Evolutionary conservation across 2,113 vertebrate genomes (phyloP).

Genomic region (Calyptommatus sinebrachiatus): DNA sequence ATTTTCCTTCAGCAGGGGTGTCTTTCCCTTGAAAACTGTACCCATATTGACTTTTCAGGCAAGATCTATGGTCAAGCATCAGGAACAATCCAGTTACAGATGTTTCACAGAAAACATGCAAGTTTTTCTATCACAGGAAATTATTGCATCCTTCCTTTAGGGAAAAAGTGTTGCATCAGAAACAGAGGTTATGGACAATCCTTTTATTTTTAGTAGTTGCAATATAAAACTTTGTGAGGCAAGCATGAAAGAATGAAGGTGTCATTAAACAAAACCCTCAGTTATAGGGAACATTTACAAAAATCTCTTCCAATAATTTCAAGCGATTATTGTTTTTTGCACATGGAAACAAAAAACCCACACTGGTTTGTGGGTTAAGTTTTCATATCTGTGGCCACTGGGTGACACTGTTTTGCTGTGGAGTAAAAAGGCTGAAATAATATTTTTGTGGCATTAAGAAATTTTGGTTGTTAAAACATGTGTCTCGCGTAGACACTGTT

Average conservation of each 20-base stretch:
- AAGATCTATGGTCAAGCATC: neutral
- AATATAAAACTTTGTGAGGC: neutral
- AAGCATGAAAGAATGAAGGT: no score
- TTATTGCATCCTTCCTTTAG: neutral
- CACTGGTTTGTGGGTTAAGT: constrained; percentile 23
- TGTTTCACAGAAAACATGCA: neutral
- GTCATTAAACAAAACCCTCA: no score
- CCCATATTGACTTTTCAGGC: neutral
- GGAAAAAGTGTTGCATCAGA: neutral
- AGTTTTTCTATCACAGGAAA: neutral
- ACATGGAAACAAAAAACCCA: neutral
- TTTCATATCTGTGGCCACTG: constrained; percentile 60
- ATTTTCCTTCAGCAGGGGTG: neutral
- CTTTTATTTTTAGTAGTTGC: neutral
- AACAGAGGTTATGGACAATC: neutral
- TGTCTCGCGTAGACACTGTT: constrained; percentile 6
- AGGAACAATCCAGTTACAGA: neutral
- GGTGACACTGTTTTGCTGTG: constrained; percentile 67
- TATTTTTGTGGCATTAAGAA: constrained; percentile 42
- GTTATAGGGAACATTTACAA: neutral
- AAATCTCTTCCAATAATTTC: neutral
- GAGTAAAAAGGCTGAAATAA: constrained; percentile 61
- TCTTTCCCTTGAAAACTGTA: neutral
- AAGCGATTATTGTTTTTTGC: neutral
- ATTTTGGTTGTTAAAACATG: constrained; percentile 44